These are phyloP conservation scores for Drosophila sordidapex DNA, from an alignment of 2,888 invertebrate genomes.

Conservation along the genomic window DNA sequence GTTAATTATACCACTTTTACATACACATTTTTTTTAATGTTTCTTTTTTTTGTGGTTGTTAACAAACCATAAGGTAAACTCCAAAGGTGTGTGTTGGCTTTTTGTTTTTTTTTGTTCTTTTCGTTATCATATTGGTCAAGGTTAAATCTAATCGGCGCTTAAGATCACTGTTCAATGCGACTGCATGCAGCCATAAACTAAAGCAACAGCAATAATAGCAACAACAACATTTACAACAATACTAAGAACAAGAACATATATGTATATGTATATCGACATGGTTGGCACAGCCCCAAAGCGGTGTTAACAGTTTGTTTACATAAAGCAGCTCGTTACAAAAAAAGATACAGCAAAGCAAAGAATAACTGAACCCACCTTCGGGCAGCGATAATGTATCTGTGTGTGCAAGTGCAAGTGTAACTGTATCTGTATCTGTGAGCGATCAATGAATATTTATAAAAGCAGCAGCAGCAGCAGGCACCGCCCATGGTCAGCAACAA, in stretches of 20 bases:
- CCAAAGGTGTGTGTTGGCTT: conserved; percentile 29
- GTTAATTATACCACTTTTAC: conserved; percentile 5
- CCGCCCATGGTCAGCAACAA: conserved; percentile 73
- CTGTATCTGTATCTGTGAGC: conserved; percentile 32
- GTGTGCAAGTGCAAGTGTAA: conserved; percentile 5
- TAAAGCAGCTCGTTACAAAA: conserved; percentile 70
- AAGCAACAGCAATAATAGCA: conserved; percentile 33
- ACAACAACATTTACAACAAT: conserved; percentile 12
- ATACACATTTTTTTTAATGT: not conserved
- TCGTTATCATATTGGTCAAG: conserved; percentile 83
- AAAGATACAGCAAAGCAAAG: conserved; percentile 27
- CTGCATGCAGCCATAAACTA: conserved; percentile 66
- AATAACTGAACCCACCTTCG: conserved; percentile 50
- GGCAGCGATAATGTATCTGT: conserved; percentile 36
- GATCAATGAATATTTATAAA: conserved; percentile 75
- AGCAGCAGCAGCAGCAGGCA: conserved; percentile 48
- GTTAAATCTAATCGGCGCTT: conserved; percentile 78
- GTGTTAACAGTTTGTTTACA: conserved; percentile 80
- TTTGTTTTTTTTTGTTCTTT: conserved; percentile 29
- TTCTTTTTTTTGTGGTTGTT: not conserved
- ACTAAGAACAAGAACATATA: conserved; percentile 58
- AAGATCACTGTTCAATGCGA: conserved; percentile 68
- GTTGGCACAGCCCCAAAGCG: conserved; percentile 33
- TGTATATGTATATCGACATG: conserved; percentile 21
- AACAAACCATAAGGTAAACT: not conserved